A percentile compares a stretch with the other conserved stretches of the same genome.
phyloP scores from a whole-genome alignment of 1,140 invertebrate genomes.

The Pseudobourletiella spinata region DNA sequence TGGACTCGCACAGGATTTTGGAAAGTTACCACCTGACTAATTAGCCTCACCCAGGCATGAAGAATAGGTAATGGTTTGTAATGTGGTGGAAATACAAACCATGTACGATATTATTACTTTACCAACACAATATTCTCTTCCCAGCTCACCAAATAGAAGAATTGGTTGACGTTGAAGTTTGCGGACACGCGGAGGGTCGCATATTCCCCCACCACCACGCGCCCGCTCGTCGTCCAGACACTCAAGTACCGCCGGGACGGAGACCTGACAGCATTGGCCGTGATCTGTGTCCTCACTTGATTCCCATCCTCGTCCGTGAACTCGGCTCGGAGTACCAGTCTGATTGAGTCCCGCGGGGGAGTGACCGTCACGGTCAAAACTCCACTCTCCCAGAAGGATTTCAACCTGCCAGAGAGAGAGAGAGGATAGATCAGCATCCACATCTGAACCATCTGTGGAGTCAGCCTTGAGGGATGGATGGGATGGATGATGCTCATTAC shows the following conservation, averaged over 20 bases:
- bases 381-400: slow-evolving; percentile 35
- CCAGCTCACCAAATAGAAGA: slow-evolving; percentile 45
- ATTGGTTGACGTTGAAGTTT: slow-evolving; percentile 43
- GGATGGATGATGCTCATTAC: background rate
- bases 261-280: slow-evolving; percentile 38
- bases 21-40: too few relatives aligned
- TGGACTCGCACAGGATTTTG: too few relatives aligned
- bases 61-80: too few relatives aligned
- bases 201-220: slow-evolving; percentile 43
- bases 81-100: too few relatives aligned
- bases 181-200: slow-evolving; percentile 45
- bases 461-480: background rate
- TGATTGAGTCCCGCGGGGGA: slow-evolving; percentile 38
- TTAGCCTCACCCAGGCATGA: too few relatives aligned
- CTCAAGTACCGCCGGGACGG: slow-evolving; percentile 39
- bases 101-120: too few relatives aligned
- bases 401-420: slow-evolving; percentile 10
- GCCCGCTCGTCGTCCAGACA: slow-evolving; percentile 38
- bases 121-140: too few relatives aligned
- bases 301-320: slow-evolving; percentile 39
- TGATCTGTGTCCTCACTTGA: slow-evolving; percentile 36
- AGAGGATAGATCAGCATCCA: background rate
- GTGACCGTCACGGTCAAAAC: slow-evolving; percentile 39
- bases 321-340: slow-evolving; percentile 38
- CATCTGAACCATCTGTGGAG: background rate